These are phyloP conservation scores for Buathra laborator DNA, from an alignment of 2,888 invertebrate genomes.

Conservation along the genomic window DNA sequence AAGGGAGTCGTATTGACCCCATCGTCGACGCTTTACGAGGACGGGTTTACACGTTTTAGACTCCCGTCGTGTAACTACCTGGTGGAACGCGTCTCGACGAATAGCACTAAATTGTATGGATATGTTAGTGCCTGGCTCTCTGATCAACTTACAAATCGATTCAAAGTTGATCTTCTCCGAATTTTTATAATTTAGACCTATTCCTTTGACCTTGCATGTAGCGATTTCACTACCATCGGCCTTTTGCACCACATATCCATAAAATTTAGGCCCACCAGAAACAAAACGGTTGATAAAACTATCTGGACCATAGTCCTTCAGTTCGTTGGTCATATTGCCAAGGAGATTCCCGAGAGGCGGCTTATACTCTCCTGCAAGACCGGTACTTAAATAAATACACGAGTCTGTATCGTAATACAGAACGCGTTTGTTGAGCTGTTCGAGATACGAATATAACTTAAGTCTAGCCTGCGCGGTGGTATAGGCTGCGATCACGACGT, in stretches of 20 bases:
- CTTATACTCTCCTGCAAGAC: constrained; percentile 38
- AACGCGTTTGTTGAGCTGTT: constrained; percentile 74
- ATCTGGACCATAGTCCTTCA: too few species aligned
- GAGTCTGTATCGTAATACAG: constrained; percentile 82
- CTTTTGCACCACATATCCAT: too few species aligned
- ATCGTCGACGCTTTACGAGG: background rate
- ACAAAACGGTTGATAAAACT: too few species aligned
- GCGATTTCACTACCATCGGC: too few species aligned
- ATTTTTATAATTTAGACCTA: constrained; percentile 37
- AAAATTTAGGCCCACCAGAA: too few species aligned
- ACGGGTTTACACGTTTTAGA: constrained; percentile 18
- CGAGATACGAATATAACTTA: constrained; percentile 77
- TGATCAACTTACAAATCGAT: background rate
- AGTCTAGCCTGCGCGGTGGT: constrained; percentile 80
- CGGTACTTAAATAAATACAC: constrained; percentile 74
- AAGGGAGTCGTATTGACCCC: background rate
- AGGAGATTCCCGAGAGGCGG: too few species aligned
- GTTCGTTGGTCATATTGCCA: too few species aligned
- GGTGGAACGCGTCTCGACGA: background rate
- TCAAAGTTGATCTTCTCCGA: constrained; percentile 2
- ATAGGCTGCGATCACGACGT: constrained; percentile 80
- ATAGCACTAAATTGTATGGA: background rate
- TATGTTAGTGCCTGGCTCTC: background rate
- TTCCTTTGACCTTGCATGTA: too few species aligned
- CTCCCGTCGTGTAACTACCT: background rate